Percentiles rank a stretch among this genome's conserved stretches.
These are phyloP conservation scores for Listrodromus nycthemerus DNA, from an alignment of 2,888 invertebrate species.

Conservation along the genomic window DNA sequence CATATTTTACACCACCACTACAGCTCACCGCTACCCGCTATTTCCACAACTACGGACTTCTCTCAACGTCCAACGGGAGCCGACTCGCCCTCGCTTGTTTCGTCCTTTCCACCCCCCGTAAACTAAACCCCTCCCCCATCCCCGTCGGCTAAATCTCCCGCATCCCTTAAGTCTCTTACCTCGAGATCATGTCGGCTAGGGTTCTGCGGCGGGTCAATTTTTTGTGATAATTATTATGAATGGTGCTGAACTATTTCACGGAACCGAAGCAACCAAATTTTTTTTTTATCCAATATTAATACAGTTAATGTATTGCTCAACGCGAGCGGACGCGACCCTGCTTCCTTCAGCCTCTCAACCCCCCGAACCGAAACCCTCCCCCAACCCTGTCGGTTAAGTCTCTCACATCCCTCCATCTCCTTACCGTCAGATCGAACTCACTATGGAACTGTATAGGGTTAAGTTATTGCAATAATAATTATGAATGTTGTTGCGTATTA, in stretches of 20 bases:
- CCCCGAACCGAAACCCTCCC: too few species aligned
- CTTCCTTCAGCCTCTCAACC: too few species aligned
- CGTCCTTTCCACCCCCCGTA: constrained; percentile 53
- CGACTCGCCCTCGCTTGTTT: constrained; percentile 71
- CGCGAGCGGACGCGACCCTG: too few species aligned
- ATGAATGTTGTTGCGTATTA: not conserved
- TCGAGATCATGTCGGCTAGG: constrained; percentile 54
- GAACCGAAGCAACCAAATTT: not conserved
- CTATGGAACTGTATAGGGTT: too few species aligned
- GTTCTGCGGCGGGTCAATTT: constrained; percentile 7
- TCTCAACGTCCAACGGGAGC: constrained; percentile 64
- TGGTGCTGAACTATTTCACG: not conserved
- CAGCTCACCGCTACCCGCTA: constrained; percentile 57
- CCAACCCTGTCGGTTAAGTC: too few species aligned
- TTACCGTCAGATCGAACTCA: too few species aligned
- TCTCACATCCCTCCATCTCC: too few species aligned
- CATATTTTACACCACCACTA: constrained; percentile 83
- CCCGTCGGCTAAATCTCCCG: constrained; percentile 45
- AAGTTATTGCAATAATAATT: not conserved
- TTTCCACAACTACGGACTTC: constrained; percentile 54
- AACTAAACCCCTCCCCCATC: constrained; percentile 49
- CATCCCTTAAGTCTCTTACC: constrained; percentile 50
- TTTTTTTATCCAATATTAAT: too few species aligned
- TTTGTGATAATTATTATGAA: not conserved
- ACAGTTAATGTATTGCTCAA: too few species aligned